Percentiles rank a stretch among this genome's conserved stretches.
Conservation (phyloP, 2,113 vertebrate genomes). For the Rousettus leschenaultii region DNA sequence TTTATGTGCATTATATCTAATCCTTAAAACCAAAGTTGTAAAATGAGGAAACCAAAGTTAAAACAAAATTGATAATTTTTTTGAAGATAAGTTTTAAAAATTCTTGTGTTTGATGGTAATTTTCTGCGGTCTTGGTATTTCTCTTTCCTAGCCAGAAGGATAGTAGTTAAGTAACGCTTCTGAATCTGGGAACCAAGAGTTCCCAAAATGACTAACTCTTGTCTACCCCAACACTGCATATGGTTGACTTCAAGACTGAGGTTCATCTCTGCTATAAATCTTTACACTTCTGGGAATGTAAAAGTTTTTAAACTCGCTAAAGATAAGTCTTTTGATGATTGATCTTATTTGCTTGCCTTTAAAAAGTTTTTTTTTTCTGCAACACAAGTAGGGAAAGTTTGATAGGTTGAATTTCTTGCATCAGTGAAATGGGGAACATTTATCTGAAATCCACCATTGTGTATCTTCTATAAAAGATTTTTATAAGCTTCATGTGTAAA, state of each 20-base stretch:
- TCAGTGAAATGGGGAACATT: neutral
- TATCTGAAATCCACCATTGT: neutral
- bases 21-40: neutral
- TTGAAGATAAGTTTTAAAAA: neutral
- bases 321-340: neutral
- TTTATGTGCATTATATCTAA: conserved; percentile 4
- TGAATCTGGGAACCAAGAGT: neutral
- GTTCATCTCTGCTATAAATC: neutral
- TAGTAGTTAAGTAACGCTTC: neutral
- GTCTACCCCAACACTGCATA: neutral
- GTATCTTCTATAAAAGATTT: neutral
- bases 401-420: neutral
- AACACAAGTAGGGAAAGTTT: neutral
- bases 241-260: neutral
- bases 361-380: neutral
- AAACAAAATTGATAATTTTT: neutral
- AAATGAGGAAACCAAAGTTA: neutral
- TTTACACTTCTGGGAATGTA: neutral
- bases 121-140: neutral
- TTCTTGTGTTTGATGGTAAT: neutral
- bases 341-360: neutral
- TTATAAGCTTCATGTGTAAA: neutral
- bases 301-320: neutral
- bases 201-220: neutral
- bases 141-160: neutral